These are phyloP conservation scores for Corvus moneduloides DNA, from an alignment of 2,113 vertebrate genomes.

Conservation along the genomic window DNA sequence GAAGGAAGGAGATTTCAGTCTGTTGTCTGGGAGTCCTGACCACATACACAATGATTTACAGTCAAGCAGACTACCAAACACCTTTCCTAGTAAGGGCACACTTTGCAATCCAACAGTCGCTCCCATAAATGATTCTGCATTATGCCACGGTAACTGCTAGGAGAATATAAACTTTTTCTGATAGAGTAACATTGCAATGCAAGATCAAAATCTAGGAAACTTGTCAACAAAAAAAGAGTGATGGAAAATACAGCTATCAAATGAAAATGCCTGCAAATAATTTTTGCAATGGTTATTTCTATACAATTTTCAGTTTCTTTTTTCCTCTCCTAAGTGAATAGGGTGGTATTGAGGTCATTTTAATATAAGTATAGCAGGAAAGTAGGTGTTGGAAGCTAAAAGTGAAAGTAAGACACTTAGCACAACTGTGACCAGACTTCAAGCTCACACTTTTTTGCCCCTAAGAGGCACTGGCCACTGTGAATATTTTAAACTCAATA, in stretches of 20 bases:
- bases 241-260: slow-evolving; percentile 63
- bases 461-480: background rate
- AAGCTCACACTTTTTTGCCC: background rate
- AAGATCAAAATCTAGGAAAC: slow-evolving; percentile 73
- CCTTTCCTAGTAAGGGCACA: slow-evolving; percentile 40
- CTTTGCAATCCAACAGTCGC: slow-evolving; percentile 59
- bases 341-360: slow-evolving; percentile 53
- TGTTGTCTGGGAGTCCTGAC: slow-evolving; percentile 38
- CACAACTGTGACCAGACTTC: background rate
- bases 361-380: slow-evolving; percentile 58
- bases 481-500: slow-evolving; percentile 8
- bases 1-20: slow-evolving; percentile 55
- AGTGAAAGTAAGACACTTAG: slow-evolving; percentile 21
- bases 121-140: slow-evolving; percentile 37
- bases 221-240: slow-evolving; percentile 59
- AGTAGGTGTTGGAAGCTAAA: slow-evolving; percentile 39
- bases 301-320: slow-evolving; percentile 47
- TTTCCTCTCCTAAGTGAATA: background rate
- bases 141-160: background rate
- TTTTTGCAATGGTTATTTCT: slow-evolving; percentile 59
- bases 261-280: slow-evolving; percentile 61
- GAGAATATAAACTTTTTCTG: slow-evolving; percentile 63
- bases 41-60: slow-evolving; percentile 58
- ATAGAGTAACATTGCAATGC: slow-evolving; percentile 58
- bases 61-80: slow-evolving; percentile 36